Base-by-base conservation (phyloP, 92 coral and sea anemone genomes). In the Metridium senile region DNA sequence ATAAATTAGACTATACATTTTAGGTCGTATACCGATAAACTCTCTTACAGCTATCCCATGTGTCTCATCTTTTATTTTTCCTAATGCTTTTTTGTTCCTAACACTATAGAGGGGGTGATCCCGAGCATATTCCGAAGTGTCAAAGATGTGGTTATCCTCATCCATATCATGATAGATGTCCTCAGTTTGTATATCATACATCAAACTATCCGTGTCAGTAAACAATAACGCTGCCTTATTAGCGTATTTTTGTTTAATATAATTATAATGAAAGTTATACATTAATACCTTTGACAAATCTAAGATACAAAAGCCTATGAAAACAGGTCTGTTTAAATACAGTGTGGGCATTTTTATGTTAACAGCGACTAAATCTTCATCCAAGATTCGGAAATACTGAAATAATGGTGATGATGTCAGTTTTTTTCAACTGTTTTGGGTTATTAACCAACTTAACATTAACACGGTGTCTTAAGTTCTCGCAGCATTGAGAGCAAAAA, bases 21-120 rank as follows among this genome's bases (percentile, higher is more conserved):
- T 74, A 0, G 80, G 46, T 3, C 81, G 35, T 26, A 81, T 74
- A 8, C 86, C 81, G 9, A 81, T 29, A 33, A 82, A 82, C 72
- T 82, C 82, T 3, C 13, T 21, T 0, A 82, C 30, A 35, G 68
- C 74, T 23, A 18, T 10, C 18, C 75, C 75, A 21, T 21, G 58
- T 11, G 74, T 74, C 16, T 82, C 82, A 21, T 74, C 82, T 29
- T 81, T 81, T 28, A 74, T 33, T 39, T 74, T 73, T 0, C 81
- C 85, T 1, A 81, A 16, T 11, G 72, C 72, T 30, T 81, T 81
- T 27, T 58, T 81, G 72, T 81, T 81, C 20, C 26, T n/a, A 17
- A 25, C 33, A 51, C 64, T 35, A 22, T 71, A 32, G 13, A 67
- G 76, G 47, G 78, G 59, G 57, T 56, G 71, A 7, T 58, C 74